Evolutionary conservation across 1,140 invertebrate genomes (phyloP), one percentile per base, ranked within the genome.

Genomic region (Drosophila bipectinata): DNA sequence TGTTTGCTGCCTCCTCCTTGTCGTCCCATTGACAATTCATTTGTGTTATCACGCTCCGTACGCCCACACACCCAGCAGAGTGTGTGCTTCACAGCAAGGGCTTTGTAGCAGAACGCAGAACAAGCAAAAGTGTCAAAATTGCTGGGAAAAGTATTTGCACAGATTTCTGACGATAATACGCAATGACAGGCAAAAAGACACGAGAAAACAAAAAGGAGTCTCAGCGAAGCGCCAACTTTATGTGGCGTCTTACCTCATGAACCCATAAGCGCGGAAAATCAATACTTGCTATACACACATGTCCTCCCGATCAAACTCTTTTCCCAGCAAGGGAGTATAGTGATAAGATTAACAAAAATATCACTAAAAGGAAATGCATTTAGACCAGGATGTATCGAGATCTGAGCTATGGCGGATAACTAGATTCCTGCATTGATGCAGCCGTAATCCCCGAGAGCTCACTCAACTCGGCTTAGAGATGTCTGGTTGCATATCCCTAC

Each of bases 21-120:
- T 77, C 82, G 62, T 67, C 73, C 53, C 80, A 84, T 84, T 84
- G 81, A 81, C 82, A 81, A 87, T 77, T 85, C 77, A 87, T 85
- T 87, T 75, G 72, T 71, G 73, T 67, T 81, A 77, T 81, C 82
- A 77, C 54, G 39, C 34, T 37, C 10, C 34, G 1, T 3, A 12
- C 34, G n/a, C 34, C 10, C 34, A 37, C 34, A 37, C 34, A 12
- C 34, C 3, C 10, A 10, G 34, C 12, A 28, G 5, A 6, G 26
- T 28, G 26, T 28, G 26, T 28, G 26, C 26, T 28, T 4, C 32
- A 34, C 8, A 55, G 51, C 53, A 49, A 18, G 62, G 54, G 81
- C 81, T 77, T 81, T 74, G 67, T 44, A 56, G 49, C 68, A 67
- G 32, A 77, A 45, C 55, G 58, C 49, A 49, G 66, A 63, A 58